A percentile compares a stretch with the other conserved stretches of the same genome.
Evolutionary conservation across 2,888 invertebrate genomes (phyloP).

Genomic region (Cryptocephalus primarius): DNA sequence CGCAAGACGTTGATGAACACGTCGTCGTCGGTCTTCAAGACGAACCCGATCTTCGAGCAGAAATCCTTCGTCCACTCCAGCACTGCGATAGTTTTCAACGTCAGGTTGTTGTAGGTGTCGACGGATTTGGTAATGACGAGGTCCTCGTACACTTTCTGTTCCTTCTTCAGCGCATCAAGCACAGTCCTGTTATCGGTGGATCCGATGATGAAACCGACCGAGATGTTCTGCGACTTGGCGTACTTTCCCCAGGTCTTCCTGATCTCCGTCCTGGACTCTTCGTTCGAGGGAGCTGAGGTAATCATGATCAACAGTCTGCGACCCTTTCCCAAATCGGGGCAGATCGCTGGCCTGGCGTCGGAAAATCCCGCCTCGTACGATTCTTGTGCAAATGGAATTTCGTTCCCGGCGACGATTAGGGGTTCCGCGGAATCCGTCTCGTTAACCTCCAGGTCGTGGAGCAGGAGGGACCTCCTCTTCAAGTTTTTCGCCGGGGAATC

Average conservation of each 20-base stretch:
- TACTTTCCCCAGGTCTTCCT: background rate
- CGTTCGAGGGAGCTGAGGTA: background rate
- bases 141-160: background rate
- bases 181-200: background rate
- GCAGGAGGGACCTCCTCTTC: too few species aligned
- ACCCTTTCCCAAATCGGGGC: background rate
- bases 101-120: background rate
- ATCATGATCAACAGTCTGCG: background rate
- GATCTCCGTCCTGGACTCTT: background rate
- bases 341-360: background rate
- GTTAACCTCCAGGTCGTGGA: too few species aligned
- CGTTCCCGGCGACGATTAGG: too few species aligned
- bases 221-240: background rate
- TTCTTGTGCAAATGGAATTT: background rate
- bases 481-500: too few species aligned
- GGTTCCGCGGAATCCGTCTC: too few species aligned
- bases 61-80: background rate
- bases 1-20: background rate
- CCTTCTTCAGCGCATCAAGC: background rate
- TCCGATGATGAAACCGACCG: background rate
- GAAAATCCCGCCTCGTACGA: background rate
- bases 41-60: background rate
- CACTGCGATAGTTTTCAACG: background rate
- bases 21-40: background rate
- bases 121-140: background rate